A percentile compares a stretch with the other conserved stretches of the same genome.
These are phyloP conservation scores for Neelides folsomi DNA, from an alignment of 2,888 invertebrate species.

Conservation along the genomic window DNA sequence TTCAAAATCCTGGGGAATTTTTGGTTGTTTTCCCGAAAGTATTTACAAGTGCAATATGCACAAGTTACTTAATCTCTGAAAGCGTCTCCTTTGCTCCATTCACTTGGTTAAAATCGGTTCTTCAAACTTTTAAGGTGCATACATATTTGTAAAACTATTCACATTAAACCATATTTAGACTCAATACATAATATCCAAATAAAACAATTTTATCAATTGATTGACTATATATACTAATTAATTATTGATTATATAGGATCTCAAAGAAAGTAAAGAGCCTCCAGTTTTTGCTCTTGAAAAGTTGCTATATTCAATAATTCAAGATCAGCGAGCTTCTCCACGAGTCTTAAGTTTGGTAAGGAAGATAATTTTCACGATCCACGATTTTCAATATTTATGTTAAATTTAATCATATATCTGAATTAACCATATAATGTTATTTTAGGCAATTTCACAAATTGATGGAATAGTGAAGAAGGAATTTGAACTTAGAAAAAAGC, in stretches of 20 bases:
- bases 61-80: slow-evolving; percentile 78
- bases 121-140: slow-evolving; percentile 57
- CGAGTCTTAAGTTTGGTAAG: slow-evolving; percentile 50
- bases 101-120: slow-evolving; percentile 61
- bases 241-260: slow-evolving; percentile 46
- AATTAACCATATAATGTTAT: neutral
- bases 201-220: too few relatives aligned
- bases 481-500: slow-evolving; percentile 48
- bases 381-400: neutral
- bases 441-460: slow-evolving; percentile 49
- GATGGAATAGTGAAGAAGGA: slow-evolving; percentile 51
- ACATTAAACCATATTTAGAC: neutral
- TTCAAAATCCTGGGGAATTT: slow-evolving; percentile 77
- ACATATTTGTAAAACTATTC: too few relatives aligned
- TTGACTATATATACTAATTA: too few relatives aligned
- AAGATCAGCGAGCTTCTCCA: slow-evolving; percentile 50
- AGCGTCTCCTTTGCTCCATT: slow-evolving; percentile 80
- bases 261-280: slow-evolving; percentile 72
- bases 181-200: slow-evolving; percentile 2
- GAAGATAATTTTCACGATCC: neutral
- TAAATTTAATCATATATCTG: neutral
- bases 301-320: slow-evolving; percentile 59
- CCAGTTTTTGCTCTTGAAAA: slow-evolving; percentile 79
- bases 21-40: slow-evolving; percentile 79
- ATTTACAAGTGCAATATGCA: slow-evolving; percentile 74